Percentiles rank a stretch among this genome's conserved stretches.
Conservation (phyloP, 2,888 invertebrate species). For the Nesidiocoris tenuis region DNA sequence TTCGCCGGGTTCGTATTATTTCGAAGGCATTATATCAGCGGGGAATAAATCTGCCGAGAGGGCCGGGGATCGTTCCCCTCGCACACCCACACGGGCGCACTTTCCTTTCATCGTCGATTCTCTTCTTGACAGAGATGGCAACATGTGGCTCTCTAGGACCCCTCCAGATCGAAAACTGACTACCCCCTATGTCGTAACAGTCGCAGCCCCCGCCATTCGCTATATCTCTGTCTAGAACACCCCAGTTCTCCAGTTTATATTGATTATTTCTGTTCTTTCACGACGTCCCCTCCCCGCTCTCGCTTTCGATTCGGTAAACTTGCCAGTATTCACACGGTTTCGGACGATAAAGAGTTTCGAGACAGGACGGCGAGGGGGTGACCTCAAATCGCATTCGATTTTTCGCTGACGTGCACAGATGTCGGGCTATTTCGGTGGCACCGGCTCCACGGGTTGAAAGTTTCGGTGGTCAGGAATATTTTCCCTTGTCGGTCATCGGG, state of each 20-base stretch:
- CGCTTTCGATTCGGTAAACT: not conserved
- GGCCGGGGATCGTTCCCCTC: not conserved
- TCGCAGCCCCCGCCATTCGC: not conserved
- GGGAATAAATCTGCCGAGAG: slow-evolving; percentile 25
- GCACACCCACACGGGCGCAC: not conserved
- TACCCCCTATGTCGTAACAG: not conserved
- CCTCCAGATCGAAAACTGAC: slow-evolving; percentile 8
- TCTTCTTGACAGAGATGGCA: slow-evolving; percentile 21
- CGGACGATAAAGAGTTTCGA: not conserved
- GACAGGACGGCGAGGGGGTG: not conserved
- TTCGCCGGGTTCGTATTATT: not conserved
- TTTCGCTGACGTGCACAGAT: too few species aligned
- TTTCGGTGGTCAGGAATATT: too few species aligned
- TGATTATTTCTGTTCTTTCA: slow-evolving; percentile 37
- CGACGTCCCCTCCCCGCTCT: slow-evolving; percentile 5
- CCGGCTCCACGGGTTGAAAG: too few species aligned
- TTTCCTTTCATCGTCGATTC: not conserved
- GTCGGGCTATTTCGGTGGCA: too few species aligned
- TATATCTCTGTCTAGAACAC: not conserved
- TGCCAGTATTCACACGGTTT: not conserved
- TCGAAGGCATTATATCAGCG: slow-evolving; percentile 29
- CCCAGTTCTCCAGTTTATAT: slow-evolving; percentile 32
- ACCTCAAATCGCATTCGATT: not conserved
- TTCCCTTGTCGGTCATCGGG: too few species aligned
- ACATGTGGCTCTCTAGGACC: slow-evolving; percentile 19